A percentile compares a stretch with the other conserved stretches of the same genome.
Conservation (phyloP, 2,888 invertebrate species). For the Tenthredo notha region DNA sequence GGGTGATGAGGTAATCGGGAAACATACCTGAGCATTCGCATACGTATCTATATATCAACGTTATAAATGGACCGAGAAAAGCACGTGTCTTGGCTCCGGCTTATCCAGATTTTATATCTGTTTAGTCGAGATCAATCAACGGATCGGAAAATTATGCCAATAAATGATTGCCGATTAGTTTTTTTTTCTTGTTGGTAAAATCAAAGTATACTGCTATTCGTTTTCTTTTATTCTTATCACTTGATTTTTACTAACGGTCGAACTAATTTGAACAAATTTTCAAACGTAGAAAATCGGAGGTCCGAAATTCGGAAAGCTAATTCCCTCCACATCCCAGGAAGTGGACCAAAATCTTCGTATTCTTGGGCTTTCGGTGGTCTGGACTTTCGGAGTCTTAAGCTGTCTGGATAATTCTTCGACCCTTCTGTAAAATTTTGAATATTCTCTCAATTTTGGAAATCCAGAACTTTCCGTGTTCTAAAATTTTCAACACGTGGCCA, state of each 20-base stretch:
- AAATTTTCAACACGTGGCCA: neutral
- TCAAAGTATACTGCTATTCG: too few species aligned
- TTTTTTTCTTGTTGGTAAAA: neutral
- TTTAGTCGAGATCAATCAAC: neutral
- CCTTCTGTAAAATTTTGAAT: too few species aligned
- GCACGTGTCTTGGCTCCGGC: neutral
- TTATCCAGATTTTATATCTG: neutral
- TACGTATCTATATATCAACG: neutral
- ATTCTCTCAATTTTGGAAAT: neutral
- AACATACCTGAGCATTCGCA: neutral
- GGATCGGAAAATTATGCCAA: neutral
- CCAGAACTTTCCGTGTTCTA: neutral
- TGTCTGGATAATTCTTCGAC: too few species aligned
- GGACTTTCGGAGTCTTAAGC: too few species aligned
- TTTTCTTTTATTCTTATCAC: too few species aligned
- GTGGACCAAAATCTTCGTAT: neutral
- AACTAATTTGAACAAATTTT: too few species aligned
- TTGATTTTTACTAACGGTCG: too few species aligned
- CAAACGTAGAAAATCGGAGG: too few species aligned
- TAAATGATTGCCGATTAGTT: neutral
- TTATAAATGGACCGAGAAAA: neutral
- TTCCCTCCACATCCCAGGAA: neutral
- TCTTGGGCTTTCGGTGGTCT: too few species aligned
- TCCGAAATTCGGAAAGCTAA: too few species aligned
- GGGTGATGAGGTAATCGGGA: neutral